Percentiles rank a stretch among this genome's conserved stretches.
Conservation (phyloP, 2,888 invertebrate genomes). For the Sarcophaga caerulescens region DNA sequence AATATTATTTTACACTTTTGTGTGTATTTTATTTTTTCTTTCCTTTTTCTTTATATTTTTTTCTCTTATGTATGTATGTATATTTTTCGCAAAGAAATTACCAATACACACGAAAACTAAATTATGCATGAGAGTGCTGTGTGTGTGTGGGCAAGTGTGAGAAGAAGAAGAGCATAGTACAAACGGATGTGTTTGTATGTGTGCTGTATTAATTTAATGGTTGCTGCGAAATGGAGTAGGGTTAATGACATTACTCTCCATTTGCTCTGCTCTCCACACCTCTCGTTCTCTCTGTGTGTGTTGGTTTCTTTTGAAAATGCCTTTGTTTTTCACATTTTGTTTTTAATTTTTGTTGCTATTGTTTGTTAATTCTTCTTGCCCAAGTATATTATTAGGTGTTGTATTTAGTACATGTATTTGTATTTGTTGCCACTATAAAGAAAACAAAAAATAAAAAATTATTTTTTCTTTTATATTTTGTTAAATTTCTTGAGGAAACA, state of each 20-base stretch:
- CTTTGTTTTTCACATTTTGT: conserved; percentile 37
- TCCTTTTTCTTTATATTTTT: no score
- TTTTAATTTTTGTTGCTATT: conserved; percentile 26
- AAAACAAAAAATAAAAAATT: no score
- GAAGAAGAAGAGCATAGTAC: background rate
- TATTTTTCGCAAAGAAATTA: conserved; percentile 46
- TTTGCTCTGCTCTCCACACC: conserved; percentile 27
- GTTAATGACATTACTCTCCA: conserved; percentile 58
- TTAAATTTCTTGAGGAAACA: conserved; percentile 31
- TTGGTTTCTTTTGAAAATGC: conserved; percentile 21
- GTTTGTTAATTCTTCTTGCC: background rate
- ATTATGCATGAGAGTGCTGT: conserved; percentile 46
- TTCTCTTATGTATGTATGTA: no score
- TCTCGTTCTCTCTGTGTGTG: no score
- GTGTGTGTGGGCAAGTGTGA: background rate
- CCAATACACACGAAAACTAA: conserved; percentile 46
- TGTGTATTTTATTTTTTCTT: background rate
- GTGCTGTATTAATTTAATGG: conserved; percentile 37
- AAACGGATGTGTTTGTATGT: background rate
- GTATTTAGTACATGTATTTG: background rate
- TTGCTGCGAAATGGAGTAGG: conserved; percentile 59
- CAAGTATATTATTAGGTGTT: background rate
- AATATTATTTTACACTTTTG: background rate
- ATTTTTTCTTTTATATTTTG: background rate
- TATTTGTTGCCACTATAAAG: conserved; percentile 31